Evolutionary conservation across 2,113 vertebrate species (phyloP), one percentile per base, ranked within the genome.

Genomic region (Pao palembangensis): DNA sequence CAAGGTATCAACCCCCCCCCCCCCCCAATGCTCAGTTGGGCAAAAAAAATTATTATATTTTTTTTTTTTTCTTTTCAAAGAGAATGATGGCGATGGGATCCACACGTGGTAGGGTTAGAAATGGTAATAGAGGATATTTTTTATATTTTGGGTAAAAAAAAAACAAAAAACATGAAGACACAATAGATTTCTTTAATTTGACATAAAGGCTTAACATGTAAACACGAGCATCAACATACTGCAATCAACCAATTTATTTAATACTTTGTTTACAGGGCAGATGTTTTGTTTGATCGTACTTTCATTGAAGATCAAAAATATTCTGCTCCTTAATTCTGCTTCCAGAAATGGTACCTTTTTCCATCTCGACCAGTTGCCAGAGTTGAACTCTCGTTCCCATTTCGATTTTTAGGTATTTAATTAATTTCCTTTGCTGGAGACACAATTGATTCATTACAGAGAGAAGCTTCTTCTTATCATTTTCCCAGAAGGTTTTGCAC

Each of bases 381-480:
- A 82, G 75, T 87, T 90, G 80, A 85, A 89, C 82, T 88, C 80
- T 82, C 87, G 87, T 88, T 79, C 81, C 83, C 77, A 68, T 87
- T 91, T 87, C 61, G 75, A 89, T 88, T 90, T 91, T 89, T 88
- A 89, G 84, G 77, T 84, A 68, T 73, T 58, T 89, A 87, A 91
- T 92, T 90, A 85, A 90, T 89, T 91, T 90, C 23, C 87, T 88
- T 89, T 72, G 67, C 84, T 79, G 53, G 67, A 76, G 79, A 87
- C 87, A 90, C 88, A 90, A 91, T 89, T 89, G 88, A 90, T 89
- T 92, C 84, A 91, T 91, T 90, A 84, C 87, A 92, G 85, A 80
- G 31, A 80, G 78, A 78, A 78, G 75, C 83, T 89, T 88, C 61
- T 75, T 54, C 84, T 91, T 89, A 91, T 91, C 86, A 20, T 82